phyloP scores from a whole-genome alignment of 2,888 invertebrate genomes.

The Ochropleura leucogaster region DNA sequence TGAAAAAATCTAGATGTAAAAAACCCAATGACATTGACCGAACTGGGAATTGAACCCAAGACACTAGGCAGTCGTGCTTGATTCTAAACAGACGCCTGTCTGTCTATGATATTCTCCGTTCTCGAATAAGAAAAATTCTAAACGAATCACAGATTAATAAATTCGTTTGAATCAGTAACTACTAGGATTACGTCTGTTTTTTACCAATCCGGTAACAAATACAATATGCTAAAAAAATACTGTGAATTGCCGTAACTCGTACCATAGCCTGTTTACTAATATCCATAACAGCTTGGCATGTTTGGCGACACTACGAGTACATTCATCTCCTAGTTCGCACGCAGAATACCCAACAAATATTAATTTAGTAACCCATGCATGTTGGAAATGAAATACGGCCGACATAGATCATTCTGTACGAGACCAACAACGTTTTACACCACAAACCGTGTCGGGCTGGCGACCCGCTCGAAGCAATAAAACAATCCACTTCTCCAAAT shows the following conservation, averaged over 20 bases:
- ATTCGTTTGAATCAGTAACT: background rate
- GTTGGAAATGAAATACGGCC: conserved; percentile 46
- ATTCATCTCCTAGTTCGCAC: conserved; percentile 38
- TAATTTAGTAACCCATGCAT: conserved; percentile 51
- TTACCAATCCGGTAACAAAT: background rate
- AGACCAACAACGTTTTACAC: conserved; percentile 50
- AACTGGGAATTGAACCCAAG: no score
- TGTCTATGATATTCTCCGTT: background rate
- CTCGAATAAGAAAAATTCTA: background rate
- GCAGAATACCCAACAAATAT: conserved; percentile 50
- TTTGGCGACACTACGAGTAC: conserved; percentile 24
- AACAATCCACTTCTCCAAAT: conserved; percentile 61
- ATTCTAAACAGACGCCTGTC: no score
- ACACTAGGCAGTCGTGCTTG: no score
- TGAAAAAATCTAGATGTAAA: no score
- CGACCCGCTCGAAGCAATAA: conserved; percentile 57
- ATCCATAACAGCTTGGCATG: conserved; percentile 19
- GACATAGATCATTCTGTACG: conserved; percentile 45
- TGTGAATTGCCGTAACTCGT: background rate
- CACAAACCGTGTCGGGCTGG: conserved; percentile 59
- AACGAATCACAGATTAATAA: background rate
- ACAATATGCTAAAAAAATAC: background rate
- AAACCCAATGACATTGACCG: no score
- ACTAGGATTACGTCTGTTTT: background rate
- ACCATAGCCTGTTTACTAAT: conserved; percentile 8